phyloP scores from a whole-genome alignment of 1,140 invertebrate genomes.

The Drosophila kikkawai region DNA sequence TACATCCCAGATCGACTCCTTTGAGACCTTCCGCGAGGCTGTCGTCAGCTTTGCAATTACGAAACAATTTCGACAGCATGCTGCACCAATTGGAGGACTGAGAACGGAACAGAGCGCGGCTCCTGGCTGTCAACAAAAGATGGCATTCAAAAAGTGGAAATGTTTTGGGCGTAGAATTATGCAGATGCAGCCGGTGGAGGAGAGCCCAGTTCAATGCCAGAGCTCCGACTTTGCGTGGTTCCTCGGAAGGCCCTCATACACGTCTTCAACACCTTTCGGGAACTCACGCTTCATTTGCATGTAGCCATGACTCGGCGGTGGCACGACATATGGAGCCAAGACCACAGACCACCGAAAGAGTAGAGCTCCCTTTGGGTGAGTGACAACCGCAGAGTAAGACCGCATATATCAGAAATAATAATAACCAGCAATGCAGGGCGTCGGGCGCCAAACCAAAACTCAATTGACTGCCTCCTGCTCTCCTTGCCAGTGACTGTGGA shows the following conservation, averaged over 20 bases:
- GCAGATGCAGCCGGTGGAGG: slow-evolving; percentile 51
- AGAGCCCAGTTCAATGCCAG: slow-evolving; percentile 59
- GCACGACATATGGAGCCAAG: slow-evolving; percentile 41
- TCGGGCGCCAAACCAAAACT: slow-evolving; percentile 53
- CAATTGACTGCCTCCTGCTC: slow-evolving; percentile 52
- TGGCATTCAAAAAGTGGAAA: slow-evolving; percentile 57
- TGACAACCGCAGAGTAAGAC: slow-evolving; percentile 82
- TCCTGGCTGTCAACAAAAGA: slow-evolving; percentile 70
- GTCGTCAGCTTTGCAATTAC: slow-evolving; percentile 79
- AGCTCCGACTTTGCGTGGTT: slow-evolving; percentile 15
- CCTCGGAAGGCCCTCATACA: slow-evolving; percentile 8
- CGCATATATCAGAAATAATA: slow-evolving; percentile 83
- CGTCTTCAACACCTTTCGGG: slow-evolving; percentile 75
- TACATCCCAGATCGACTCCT: background rate
- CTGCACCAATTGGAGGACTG: slow-evolving; percentile 64
- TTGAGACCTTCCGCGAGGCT: slow-evolving; percentile 46
- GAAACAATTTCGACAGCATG: slow-evolving; percentile 82
- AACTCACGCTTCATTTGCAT: slow-evolving; percentile 82
- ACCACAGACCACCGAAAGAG: slow-evolving; percentile 44
- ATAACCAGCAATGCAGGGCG: slow-evolving; percentile 62
- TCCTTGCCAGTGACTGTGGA: slow-evolving; percentile 13
- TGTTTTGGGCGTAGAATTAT: slow-evolving; percentile 75
- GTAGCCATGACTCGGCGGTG: slow-evolving; percentile 64
- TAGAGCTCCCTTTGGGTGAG: slow-evolving; percentile 42
- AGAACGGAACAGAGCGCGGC: slow-evolving; percentile 46